Evolutionary conservation across 2,113 vertebrate genomes (phyloP).

Genomic region (Calonectris borealis): DNA sequence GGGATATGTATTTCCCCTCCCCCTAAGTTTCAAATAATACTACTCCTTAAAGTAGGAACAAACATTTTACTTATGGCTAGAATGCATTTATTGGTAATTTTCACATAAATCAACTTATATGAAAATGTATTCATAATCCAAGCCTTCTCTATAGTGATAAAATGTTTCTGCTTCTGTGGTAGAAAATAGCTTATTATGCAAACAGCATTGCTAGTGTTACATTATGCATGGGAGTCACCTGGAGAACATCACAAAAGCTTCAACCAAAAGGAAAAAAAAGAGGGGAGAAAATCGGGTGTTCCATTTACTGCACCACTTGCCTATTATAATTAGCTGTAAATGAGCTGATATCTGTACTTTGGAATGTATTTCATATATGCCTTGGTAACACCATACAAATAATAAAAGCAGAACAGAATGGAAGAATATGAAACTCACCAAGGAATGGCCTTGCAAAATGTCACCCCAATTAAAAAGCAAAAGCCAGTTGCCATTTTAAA

Average conservation of each 20-base stretch:
- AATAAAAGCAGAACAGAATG: conserved; percentile 55
- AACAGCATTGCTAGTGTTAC: conserved; percentile 79
- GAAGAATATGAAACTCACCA: conserved; percentile 52
- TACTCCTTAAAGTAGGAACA: conserved; percentile 75
- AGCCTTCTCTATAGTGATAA: conserved; percentile 80
- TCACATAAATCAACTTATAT: conserved; percentile 83
- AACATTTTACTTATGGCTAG: conserved; percentile 78
- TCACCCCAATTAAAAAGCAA: conserved; percentile 66
- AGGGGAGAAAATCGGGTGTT: conserved; percentile 58
- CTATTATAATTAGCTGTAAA: conserved; percentile 80
- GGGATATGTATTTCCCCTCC: conserved; percentile 34
- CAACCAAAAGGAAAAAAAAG: conserved; percentile 46
- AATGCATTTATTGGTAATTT: conserved; percentile 83
- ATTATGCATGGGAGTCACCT: conserved; percentile 83
- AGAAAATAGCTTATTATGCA: conserved; percentile 85
- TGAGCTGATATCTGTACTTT: conserved; percentile 75
- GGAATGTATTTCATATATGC: conserved; percentile 70
- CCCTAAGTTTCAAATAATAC: conserved; percentile 71
- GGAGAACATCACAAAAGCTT: conserved; percentile 79
- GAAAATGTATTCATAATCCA: conserved; percentile 84
- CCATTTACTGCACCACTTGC: conserved; percentile 75
- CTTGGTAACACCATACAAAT: conserved; percentile 64
- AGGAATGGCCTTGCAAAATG: conserved; percentile 68
- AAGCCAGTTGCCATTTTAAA: conserved; percentile 42
- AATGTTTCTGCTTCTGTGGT: conserved; percentile 80